Base-by-base conservation (phyloP, 1,140 invertebrate genomes). In the Littorina saxatilis region DNA sequence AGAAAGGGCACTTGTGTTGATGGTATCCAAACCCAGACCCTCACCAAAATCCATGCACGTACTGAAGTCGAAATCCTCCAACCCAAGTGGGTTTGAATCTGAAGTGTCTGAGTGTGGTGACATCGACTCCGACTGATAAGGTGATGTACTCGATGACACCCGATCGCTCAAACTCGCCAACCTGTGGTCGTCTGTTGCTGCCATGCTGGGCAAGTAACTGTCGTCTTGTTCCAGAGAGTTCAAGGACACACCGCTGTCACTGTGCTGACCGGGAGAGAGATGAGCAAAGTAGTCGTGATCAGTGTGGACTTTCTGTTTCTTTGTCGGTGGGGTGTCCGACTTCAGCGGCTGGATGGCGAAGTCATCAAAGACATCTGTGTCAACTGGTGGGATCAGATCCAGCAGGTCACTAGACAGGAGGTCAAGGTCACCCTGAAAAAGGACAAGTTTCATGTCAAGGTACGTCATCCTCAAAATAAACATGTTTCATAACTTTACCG, bases 201-300 rank as follows among this genome's bases (percentile, higher is more conserved):
- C 75, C 58, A 79, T 80, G 39, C 29, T 66, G 63, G 68, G 63
- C 66, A 82, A 84, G 86, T 43, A 84, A 86, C 68, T 85, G 82
- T 76, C 55, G 77, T 20, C 77, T 79, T 13, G 86, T 37, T 78
- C 81, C 11, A 80, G 80, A 20, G 86, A 88, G 61, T 87, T 85
- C 75, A 88, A 29, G 1, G 87, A 89, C 29, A 89, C 85, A 32
- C 88, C 88, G 80, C 88, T 89, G 82, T 89, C 88, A 81, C 88
- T 89, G 70, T 82, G 70, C 17, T 82, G 63, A 27, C 79, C 70
- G 20, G 88, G 88, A 15, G 88, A 89, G 72, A 82, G 84, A 39
- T 89, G 87, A 29, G 85, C 83, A 52, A 80, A 86, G 85, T 88
- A 88, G 79, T 89, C 88, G 79, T 88, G 87, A 63, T 89, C 88